Evolutionary conservation across 92 coral and sea anemone genomes (phyloP), one percentile per base, ranked within the genome.

Genomic region (Micromussa lordhowensis): DNA sequence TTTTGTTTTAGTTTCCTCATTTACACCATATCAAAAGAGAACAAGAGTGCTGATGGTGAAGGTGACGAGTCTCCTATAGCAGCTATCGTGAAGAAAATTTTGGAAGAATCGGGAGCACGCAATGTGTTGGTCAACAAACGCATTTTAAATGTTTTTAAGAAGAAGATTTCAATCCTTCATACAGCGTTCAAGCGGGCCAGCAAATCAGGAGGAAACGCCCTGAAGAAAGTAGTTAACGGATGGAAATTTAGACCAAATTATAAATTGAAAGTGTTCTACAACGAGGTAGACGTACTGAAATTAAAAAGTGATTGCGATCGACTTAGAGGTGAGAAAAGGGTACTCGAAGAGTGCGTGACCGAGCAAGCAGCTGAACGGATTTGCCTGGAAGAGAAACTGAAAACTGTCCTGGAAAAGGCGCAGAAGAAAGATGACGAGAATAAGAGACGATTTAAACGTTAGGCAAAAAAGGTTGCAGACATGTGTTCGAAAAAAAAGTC

Each of bases 41-140:
- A 73, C 4, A 73, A 73, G 3, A 73, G 19, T 15, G 53, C 38
- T 6, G 78, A 73, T n/a, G n/a, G n/a, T n/a, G n/a, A 66, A 66
- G 78, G 53, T 73, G 3, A 73, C 53, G 78, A 73, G 38, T 34
- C 78, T 19, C 18, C 78, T 15, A 73, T 73, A 73, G 78, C 78
- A 9, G 38, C 78, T 73, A 19, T 31, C 78, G 78, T 73, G 78
- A 73, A 73, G 19, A 75, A 17, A 75, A 75, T 75, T 75, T 75
- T 75, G 19, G 51, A 75, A 75, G 79, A 75, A 36, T 75, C 79
- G 10, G 79, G 49, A 4, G 49, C 6, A 1, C 1, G 22, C 40
- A n/a, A 36, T 75, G 51, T 75, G 4, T 5, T 75, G 6, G n/a
- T 75, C 5, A 75, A 75, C 79, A 35, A 8, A 5, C 79, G 79